Base-by-base conservation (phyloP, 2,888 invertebrate genomes). In the Scaeva pyrastri region DNA sequence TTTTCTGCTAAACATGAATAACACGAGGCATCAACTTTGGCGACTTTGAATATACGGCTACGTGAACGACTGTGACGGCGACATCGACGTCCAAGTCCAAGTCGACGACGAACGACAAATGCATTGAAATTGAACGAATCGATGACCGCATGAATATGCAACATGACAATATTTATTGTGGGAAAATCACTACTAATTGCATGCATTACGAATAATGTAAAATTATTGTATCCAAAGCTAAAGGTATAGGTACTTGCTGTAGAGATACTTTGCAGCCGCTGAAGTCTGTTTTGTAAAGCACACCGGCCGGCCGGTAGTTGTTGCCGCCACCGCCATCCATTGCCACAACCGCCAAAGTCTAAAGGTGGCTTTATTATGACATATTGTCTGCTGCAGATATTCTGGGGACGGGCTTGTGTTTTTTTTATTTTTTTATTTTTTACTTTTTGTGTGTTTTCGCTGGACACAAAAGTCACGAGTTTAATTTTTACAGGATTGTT, bases 131-230 rank as follows among this genome's bases (percentile, higher is more conserved):
- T 19, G 52, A 73, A 73, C 68, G 76, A 81, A 76, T 81, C 81
- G 85, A 73, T 68, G 60, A 72, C 73, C 68, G 62, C 76, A 85
- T 85, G 85, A 85, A 85, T 85, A 85, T 85, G 81, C 81, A 81
- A 81, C 81, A 77, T 70, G 81, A 76, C 81, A 81, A 77, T 85
- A 81, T 85, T 85, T 81, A 81, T 73, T 81, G 76, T 85, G 85
- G 74, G 85, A 85, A 85, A 85, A 81, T 85, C 76, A 62, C 56
- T 60, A 56, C 56, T 85, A 85, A 85, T 85, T 85, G 81, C 85
- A 81, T 81, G 68, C 72, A 76, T 85, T 85, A 85, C 66, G 64
- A 50, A 43, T 45, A 66, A 66, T 48, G 31, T 16, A 48, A 66
- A 45, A 23, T 50, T 52, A 31, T 31, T 31, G n/a, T 14, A 7